Conservation (phyloP, 2,797 vertebrate genomes). For the Morelia viridis region DNA sequence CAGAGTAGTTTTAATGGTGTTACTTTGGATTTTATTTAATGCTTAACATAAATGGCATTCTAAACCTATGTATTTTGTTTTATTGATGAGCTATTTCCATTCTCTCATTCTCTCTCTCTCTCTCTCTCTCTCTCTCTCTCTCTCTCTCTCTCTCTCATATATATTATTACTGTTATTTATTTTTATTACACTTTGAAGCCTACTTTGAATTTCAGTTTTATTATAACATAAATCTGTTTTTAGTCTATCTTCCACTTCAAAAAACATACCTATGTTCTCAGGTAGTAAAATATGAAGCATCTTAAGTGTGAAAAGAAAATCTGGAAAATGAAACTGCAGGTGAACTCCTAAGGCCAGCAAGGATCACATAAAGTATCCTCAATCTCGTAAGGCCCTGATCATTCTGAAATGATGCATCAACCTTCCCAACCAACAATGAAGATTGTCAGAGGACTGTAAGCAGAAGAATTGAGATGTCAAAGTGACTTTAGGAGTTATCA, state of each 20-base stretch:
- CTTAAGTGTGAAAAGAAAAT: background rate
- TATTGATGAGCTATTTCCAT: background rate
- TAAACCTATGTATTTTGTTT: background rate
- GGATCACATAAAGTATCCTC: background rate
- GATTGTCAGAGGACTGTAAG: background rate
- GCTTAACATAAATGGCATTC: background rate
- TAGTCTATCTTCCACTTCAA: background rate
- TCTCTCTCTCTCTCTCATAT: background rate
- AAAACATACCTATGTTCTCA: background rate
- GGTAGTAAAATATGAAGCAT: background rate
- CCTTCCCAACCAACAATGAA: background rate
- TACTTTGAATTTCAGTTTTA: background rate
- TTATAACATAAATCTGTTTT: background rate
- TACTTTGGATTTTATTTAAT: background rate
- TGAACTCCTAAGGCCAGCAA: background rate
- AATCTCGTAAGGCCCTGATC: background rate
- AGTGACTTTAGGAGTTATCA: background rate
- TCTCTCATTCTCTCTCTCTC: background rate
- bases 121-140: no score
- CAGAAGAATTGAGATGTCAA: background rate
- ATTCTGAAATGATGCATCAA: background rate
- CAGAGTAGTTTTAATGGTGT: background rate
- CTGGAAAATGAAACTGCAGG: background rate
- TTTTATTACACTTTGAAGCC: background rate
- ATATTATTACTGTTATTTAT: background rate